Evolutionary conservation across 2,888 invertebrate genomes (phyloP).

Genomic region (Dasysyrphus tricinctus): DNA sequence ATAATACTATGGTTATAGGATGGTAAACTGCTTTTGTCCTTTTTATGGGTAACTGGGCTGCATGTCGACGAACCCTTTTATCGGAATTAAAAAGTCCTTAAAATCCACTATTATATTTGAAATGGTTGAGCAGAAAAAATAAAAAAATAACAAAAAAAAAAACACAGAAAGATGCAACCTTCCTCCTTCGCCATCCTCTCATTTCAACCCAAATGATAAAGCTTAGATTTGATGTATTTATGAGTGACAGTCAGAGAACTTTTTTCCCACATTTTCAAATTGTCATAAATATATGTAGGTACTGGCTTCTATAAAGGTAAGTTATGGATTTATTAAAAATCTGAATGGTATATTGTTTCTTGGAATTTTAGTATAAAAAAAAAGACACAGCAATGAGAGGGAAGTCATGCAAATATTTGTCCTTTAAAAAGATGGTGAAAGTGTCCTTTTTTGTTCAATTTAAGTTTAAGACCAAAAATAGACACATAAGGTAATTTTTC

Average conservation of each 20-base stretch:
- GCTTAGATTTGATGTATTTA: conserved; percentile 68
- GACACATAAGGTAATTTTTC: too few relatives aligned
- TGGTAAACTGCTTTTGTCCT: conserved; percentile 72
- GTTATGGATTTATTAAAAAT: conserved; percentile 29
- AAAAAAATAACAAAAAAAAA: conserved; percentile 22
- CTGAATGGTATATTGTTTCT: neutral
- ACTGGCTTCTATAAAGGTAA: neutral
- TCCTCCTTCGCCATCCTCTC: conserved; percentile 8
- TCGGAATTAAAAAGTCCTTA: conserved; percentile 74
- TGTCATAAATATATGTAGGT: conserved; percentile 14
- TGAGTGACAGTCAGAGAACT: conserved; percentile 54
- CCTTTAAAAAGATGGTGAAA: too few relatives aligned
- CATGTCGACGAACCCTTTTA: conserved; percentile 74
- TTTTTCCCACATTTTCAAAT: conserved; percentile 6
- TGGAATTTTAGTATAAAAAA: neutral
- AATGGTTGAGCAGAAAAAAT: conserved; percentile 40
- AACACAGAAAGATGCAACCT: conserved; percentile 45
- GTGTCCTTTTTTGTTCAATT: neutral
- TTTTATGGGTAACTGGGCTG: conserved; percentile 74
- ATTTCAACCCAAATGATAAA: conserved; percentile 16
- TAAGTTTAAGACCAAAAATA: too few relatives aligned
- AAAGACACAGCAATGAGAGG: neutral
- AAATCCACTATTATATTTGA: conserved; percentile 67
- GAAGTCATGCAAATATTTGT: neutral
- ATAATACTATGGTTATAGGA: conserved; percentile 63